Conservation (phyloP, 2,888 invertebrate genomes). For the Plagodis pulveraria region DNA sequence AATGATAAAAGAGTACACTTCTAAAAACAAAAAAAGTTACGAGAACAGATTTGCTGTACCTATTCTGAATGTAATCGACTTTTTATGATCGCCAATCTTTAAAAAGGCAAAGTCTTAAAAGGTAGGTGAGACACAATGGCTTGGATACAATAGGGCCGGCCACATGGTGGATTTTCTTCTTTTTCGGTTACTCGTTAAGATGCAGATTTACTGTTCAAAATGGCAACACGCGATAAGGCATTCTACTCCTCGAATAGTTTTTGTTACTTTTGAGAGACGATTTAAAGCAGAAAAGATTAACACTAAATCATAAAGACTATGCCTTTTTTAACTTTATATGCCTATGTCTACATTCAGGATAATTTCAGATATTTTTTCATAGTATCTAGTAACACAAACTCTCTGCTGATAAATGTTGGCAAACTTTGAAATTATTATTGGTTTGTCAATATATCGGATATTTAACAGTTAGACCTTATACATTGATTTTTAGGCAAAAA, state of each 20-base stretch:
- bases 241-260: constrained; percentile 37
- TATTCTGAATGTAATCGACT: constrained; percentile 69
- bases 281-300: no score
- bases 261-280: constrained; percentile 15
- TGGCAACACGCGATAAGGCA: constrained; percentile 60
- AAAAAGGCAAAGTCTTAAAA: constrained; percentile 67
- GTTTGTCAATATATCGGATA: no score
- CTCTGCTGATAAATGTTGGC: no score
- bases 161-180: constrained; percentile 70
- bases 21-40: constrained; percentile 41
- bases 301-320: no score
- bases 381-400: no score
- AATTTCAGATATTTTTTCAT: no score
- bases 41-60: constrained; percentile 62
- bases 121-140: constrained; percentile 70
- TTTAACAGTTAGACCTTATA: no score
- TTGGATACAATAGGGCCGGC: constrained; percentile 71
- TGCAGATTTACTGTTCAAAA: constrained; percentile 69
- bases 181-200: constrained; percentile 66
- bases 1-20: constrained; percentile 3
- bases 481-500: no score
- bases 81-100: constrained; percentile 69
- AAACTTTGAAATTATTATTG: no score
- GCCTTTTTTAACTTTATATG: neutral
- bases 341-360: no score